These are phyloP conservation scores for Corvus cornix DNA, from an alignment of 2,113 vertebrate genomes.

Conservation along the genomic window DNA sequence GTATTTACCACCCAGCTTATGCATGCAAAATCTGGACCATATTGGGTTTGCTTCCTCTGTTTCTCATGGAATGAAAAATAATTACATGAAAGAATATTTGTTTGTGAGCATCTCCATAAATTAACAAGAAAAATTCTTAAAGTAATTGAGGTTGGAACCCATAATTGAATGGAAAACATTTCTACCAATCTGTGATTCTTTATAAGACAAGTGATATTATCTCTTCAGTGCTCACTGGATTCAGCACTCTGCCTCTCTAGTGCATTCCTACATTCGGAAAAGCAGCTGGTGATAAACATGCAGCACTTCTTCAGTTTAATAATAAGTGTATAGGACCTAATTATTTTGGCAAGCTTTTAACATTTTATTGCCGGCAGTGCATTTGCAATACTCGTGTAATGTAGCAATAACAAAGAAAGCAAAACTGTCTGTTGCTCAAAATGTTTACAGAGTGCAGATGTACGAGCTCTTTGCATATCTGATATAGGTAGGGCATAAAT, in stretches of 20 bases:
- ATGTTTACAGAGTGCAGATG: background rate
- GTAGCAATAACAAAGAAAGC: background rate
- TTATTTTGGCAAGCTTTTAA: constrained; percentile 31
- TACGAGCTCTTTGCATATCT: background rate
- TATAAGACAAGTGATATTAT: background rate
- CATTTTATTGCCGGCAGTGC: constrained; percentile 16
- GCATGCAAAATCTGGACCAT: background rate
- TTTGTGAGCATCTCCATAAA: constrained; percentile 1
- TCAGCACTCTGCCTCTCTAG: background rate
- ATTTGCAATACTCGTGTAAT: background rate
- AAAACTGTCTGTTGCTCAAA: background rate
- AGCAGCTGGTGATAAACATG: constrained; percentile 44
- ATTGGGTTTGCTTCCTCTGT: background rate
- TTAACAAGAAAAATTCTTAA: constrained; percentile 10
- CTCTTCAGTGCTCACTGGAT: background rate
- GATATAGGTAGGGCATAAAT: background rate
- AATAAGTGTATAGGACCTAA: constrained; percentile 37
- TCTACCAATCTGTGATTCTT: constrained; percentile 23
- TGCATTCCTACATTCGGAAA: background rate
- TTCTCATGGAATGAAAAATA: constrained; percentile 33
- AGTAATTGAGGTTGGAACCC: constrained; percentile 34
- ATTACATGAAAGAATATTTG: constrained; percentile 20
- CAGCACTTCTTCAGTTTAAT: constrained; percentile 26
- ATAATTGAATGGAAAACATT: constrained; percentile 25
- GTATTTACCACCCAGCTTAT: constrained; percentile 12